Conservation (phyloP, 2,888 invertebrate genomes). For the Euplexia lucipara region DNA sequence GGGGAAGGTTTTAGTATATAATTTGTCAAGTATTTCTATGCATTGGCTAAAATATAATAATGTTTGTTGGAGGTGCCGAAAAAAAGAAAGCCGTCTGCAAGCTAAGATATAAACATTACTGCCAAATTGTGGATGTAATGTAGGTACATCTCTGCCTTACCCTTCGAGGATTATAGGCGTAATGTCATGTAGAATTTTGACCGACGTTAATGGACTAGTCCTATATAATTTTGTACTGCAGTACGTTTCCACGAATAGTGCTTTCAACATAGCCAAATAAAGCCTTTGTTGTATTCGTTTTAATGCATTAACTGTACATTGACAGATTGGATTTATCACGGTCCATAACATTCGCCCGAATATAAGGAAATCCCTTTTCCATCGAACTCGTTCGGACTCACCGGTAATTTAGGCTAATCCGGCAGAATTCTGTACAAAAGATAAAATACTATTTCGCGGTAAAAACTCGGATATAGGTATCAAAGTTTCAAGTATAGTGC, state of each 20-base stretch:
- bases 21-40: too few species aligned
- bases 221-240: conserved; percentile 6
- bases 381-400: conserved; percentile 12
- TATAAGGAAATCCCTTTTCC: conserved; percentile 43
- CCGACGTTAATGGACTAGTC: background rate
- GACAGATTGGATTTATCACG: conserved; percentile 40
- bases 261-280: conserved; percentile 25
- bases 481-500: conserved; percentile 3
- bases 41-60: too few species aligned
- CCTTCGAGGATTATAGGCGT: too few species aligned
- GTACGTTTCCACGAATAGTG: conserved; percentile 10
- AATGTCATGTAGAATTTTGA: too few species aligned
- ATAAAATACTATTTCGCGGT: conserved; percentile 13
- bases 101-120: too few species aligned
- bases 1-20: too few species aligned
- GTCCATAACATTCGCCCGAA: conserved; percentile 45
- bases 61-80: too few species aligned
- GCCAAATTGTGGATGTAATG: too few species aligned
- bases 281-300: conserved; percentile 39
- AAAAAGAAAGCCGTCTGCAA: too few species aligned
- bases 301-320: conserved; percentile 38
- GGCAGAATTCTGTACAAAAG: conserved; percentile 7
- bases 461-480: conserved; percentile 7
- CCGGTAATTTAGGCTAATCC: conserved; percentile 39
- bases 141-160: too few species aligned